Conservation (phyloP, 2,797 vertebrate genomes). For the Pipistrellus nathusii region DNA sequence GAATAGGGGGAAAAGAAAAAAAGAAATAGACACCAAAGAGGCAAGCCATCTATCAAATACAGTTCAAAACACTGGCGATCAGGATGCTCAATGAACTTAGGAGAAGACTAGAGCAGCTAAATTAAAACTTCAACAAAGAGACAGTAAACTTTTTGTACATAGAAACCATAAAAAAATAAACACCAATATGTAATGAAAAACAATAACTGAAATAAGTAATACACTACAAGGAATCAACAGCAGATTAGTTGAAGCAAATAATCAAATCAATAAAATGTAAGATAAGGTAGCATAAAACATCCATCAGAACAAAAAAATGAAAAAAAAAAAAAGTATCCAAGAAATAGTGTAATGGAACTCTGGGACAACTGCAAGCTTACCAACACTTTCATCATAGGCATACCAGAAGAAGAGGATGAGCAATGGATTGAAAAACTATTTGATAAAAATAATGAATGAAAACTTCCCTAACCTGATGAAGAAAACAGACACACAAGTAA, state of each 20-base stretch:
- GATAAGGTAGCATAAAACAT: background rate
- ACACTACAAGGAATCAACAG: background rate
- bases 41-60: background rate
- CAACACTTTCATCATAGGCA: background rate
- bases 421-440: background rate
- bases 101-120: background rate
- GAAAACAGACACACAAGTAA: background rate
- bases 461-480: background rate
- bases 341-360: background rate
- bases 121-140: background rate
- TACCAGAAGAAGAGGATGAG: background rate
- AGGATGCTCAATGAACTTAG: background rate
- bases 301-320: background rate
- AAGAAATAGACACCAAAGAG: background rate
- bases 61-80: background rate
- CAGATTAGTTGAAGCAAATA: background rate
- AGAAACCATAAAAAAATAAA: background rate
- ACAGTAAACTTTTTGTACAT: background rate
- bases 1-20: background rate
- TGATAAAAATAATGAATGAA: background rate
- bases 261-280: background rate
- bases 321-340: background rate
- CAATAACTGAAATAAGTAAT: background rate
- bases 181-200: background rate
- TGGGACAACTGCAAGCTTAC: background rate